Evolutionary conservation across 2,888 invertebrate genomes (phyloP), one percentile per base, ranked within the genome.

Genomic region (Hedya salicella): DNA sequence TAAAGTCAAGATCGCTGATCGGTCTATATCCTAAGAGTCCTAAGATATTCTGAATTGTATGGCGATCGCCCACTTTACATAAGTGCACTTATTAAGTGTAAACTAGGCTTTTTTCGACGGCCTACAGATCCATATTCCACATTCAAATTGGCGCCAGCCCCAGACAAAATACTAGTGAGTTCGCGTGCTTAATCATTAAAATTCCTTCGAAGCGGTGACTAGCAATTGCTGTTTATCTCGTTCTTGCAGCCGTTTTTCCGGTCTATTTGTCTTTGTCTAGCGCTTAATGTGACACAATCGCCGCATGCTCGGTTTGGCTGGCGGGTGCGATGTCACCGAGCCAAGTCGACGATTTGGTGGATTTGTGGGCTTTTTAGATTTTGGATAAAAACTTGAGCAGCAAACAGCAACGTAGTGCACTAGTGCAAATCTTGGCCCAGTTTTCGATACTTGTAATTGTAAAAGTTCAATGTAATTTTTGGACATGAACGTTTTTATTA

Each of bases 191-290:
- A 87, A 91, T 90, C 89, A 90, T 90, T 90, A 89, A 89, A 89
- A 89, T 88, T 86, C 82, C 80, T 79, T 73, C 75, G 77, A 72
- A 74, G 78, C 70, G 73, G 82, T 76, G 77, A 85, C 84, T 85
- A 6, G 85, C 83, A 81, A 85, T 82, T 74, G 73, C 78, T 81
- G 81, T 86, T 86, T 86, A 85, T 90, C 90, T 80, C 88, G 77
- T 82, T 91, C 88, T 75, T 78, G 79, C 87, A 79, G 80, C 81
- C 78, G 86, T 88, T 89, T 90, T 90, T 89, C 89, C 87, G 87
- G 85, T 89, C 88, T 90, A 90, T 91, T 90, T 90, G 89, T 91
- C 90, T 88, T 86, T 89, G 86, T 91, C 89, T 88, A 82, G 80
- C 86, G 81, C 77, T 78, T 89, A 90, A 90, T 89, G 89, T 89